Percentiles rank a stretch among this genome's conserved stretches.
Evolutionary conservation across 2,797 vertebrate genomes (phyloP).

Genomic region (Xenopus petersii): DNA sequence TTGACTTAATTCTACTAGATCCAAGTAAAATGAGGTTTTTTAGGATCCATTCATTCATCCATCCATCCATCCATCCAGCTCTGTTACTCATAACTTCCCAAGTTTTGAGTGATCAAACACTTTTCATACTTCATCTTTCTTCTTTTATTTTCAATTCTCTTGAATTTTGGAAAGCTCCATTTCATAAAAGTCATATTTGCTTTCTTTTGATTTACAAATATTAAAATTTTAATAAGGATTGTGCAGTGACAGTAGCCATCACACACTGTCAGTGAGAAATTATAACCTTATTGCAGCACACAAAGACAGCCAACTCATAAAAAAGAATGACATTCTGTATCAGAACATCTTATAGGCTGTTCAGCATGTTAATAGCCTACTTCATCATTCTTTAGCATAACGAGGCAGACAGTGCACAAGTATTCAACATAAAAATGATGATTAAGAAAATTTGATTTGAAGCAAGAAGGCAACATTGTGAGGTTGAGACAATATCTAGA

Average conservation of each 20-base stretch:
- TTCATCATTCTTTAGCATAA: constrained; percentile 75
- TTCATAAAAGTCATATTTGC: constrained; percentile 61
- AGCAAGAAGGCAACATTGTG: constrained; percentile 62
- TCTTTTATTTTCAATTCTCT: constrained; percentile 46
- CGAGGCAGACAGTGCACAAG: constrained; percentile 68
- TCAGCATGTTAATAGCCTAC: constrained; percentile 75
- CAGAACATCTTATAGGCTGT: constrained; percentile 67
- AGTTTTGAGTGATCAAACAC: background rate
- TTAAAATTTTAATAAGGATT: constrained; percentile 71
- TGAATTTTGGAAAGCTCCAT: constrained; percentile 56
- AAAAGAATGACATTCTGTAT: constrained; percentile 76
- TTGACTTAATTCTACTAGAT: too few species aligned
- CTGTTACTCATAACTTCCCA: too few species aligned
- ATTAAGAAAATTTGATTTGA: constrained; percentile 69
- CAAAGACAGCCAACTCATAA: constrained; percentile 72
- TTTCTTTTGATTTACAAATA: constrained; percentile 73
- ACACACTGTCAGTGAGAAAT: constrained; percentile 65
- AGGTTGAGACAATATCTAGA: constrained; percentile 62
- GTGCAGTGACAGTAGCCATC: constrained; percentile 57
- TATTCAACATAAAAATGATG: constrained; percentile 68
- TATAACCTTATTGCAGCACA: constrained; percentile 69
- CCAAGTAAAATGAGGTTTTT: too few species aligned
- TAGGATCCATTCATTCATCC: too few species aligned
- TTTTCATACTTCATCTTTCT: constrained; percentile 29
- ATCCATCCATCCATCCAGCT: too few species aligned